Evolutionary conservation across 2,888 invertebrate genomes (phyloP).

Genomic region (Lasius fuliginosus): DNA sequence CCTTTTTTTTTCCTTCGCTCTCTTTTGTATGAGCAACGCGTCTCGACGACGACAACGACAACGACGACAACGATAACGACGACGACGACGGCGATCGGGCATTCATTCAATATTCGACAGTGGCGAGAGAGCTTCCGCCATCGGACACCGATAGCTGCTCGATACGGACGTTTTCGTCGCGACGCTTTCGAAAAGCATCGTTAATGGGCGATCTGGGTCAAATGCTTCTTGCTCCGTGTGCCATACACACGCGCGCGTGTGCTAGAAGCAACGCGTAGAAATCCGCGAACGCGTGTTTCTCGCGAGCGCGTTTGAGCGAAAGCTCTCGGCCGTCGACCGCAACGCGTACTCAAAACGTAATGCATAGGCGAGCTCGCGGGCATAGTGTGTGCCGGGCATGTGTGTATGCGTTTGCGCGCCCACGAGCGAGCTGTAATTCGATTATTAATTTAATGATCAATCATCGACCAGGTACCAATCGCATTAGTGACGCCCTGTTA

Average conservation of each 20-base stretch:
- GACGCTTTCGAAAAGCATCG: conserved; percentile 52
- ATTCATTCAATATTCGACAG: conserved; percentile 35
- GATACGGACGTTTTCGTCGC: conserved; percentile 41
- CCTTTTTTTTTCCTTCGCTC: background rate
- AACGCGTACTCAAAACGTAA: conserved; percentile 56
- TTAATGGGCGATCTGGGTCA: conserved; percentile 60
- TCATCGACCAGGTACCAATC: conserved; percentile 55
- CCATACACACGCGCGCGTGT: conserved; percentile 21
- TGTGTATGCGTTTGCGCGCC: conserved; percentile 16
- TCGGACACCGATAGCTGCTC: conserved; percentile 32
- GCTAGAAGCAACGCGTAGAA: conserved; percentile 39
- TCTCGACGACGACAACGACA: conserved; percentile 7
- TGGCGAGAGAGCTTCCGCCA: conserved; percentile 5
- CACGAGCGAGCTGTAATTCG: conserved; percentile 54
- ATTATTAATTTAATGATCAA: conserved; percentile 71
- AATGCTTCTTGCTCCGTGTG: conserved; percentile 47
- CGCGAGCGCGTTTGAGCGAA: conserved; percentile 52
- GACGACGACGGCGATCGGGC: conserved; percentile 1
- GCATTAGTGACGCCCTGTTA: conserved; percentile 54
- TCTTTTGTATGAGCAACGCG: background rate
- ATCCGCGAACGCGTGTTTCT: conserved; percentile 47
- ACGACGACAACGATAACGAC: background rate
- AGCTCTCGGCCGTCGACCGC: conserved; percentile 56
- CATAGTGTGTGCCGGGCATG: background rate
- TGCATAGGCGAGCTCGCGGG: conserved; percentile 43